Evolutionary conservation across 64 coral and sea anemone species (phyloP).

Genomic region (Trachythela sp.): DNA sequence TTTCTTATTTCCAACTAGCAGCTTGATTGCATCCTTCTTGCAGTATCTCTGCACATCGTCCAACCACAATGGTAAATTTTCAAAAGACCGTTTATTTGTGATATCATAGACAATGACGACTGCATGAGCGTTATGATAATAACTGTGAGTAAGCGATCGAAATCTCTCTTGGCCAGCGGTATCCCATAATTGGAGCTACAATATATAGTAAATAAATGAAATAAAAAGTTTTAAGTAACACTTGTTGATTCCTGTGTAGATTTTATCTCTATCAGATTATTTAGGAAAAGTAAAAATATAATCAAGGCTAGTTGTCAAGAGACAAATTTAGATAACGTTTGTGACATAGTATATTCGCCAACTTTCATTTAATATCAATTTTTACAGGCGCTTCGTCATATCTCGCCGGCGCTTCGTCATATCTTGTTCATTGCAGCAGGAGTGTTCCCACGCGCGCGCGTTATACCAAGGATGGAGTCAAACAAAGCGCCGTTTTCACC

Average conservation of each 20-base stretch:
- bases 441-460: too few species aligned
- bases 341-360: too few species aligned
- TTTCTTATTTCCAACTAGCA: constrained; percentile 88
- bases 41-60: constrained; percentile 84
- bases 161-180: constrained; percentile 94
- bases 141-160: constrained; percentile 91
- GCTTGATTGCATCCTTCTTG: constrained; percentile 77
- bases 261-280: too few species aligned
- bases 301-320: too few species aligned
- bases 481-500: too few species aligned
- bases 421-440: too few species aligned
- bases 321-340: too few species aligned
- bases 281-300: too few species aligned
- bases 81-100: constrained; percentile 80
- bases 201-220: constrained; percentile 25
- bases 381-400: too few species aligned
- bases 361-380: too few species aligned
- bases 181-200: constrained; percentile 95
- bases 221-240: not conserved
- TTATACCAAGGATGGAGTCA: too few species aligned
- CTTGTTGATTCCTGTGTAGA: not conserved
- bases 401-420: too few species aligned
- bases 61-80: constrained; percentile 79
- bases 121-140: constrained; percentile 94
- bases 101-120: constrained; percentile 90